These are phyloP conservation scores for Sylvia borin DNA, from an alignment of 2,797 vertebrate genomes.

Conservation along the genomic window DNA sequence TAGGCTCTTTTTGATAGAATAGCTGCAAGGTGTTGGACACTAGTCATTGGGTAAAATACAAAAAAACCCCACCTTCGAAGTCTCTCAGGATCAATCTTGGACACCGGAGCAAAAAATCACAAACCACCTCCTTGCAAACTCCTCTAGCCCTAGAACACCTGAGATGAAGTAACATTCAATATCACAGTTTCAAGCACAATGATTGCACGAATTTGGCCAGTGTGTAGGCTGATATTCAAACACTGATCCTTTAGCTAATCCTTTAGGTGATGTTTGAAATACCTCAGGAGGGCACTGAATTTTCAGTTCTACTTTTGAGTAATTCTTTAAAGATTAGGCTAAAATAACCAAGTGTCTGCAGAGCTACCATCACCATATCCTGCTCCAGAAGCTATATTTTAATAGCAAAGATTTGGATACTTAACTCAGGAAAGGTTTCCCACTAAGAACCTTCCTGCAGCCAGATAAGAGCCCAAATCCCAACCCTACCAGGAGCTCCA, in stretches of 20 bases:
- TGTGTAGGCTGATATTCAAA: not conserved
- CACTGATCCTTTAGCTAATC: not conserved
- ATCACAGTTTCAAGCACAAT: not conserved
- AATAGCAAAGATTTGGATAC: conserved; percentile 9
- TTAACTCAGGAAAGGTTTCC: not conserved
- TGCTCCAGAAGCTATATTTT: not conserved
- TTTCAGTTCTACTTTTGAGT: not conserved
- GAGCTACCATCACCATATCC: not conserved
- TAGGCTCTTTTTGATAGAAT: not conserved
- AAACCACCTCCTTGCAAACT: not conserved
- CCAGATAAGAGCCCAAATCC: conserved; percentile 8
- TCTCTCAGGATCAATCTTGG: not conserved
- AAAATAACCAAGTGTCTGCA: not conserved
- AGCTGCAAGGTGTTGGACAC: not conserved
- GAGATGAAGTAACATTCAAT: not conserved
- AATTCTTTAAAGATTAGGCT: not conserved
- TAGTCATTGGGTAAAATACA: not conserved
- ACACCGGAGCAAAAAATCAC: not conserved
- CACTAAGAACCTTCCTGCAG: not conserved
- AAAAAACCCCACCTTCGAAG: not conserved
- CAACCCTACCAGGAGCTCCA: not conserved
- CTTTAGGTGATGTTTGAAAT: not conserved
- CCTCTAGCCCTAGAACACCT: not conserved
- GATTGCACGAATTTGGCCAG: not conserved
- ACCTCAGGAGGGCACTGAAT: not conserved